Evolutionary conservation across 64 coral and sea anemone species (phyloP).

Genomic region (Trachythela sp.): DNA sequence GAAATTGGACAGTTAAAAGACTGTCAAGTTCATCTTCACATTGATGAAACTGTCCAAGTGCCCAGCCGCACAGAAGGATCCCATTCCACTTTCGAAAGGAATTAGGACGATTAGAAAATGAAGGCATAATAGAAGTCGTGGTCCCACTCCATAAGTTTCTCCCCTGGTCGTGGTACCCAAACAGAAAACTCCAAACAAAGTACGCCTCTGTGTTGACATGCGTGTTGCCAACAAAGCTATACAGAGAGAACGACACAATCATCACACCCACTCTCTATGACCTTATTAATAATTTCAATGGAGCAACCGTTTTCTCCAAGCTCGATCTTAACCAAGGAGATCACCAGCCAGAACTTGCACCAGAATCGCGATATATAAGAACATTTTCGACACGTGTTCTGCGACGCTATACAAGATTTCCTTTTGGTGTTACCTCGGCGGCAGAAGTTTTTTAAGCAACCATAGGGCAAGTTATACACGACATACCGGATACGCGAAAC

Average conservation of each 20-base stretch:
- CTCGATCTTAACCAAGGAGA: slow-evolving; percentile 33
- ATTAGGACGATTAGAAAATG: too few relatives aligned
- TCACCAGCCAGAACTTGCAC: slow-evolving; percentile 21
- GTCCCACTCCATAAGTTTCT: not conserved
- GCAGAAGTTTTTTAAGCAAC: slow-evolving; percentile 17
- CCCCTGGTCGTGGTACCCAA: not conserved
- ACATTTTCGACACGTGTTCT: too few relatives aligned
- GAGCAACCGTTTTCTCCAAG: not conserved
- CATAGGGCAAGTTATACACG: not conserved
- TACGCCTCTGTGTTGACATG: too few relatives aligned
- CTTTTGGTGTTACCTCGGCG: slow-evolving; percentile 2
- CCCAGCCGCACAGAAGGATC: too few relatives aligned
- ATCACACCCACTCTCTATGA: slow-evolving; percentile 26
- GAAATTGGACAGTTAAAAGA: slow-evolving; percentile 1
- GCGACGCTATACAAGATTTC: not conserved
- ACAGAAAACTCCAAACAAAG: not conserved
- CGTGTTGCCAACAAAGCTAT: too few relatives aligned
- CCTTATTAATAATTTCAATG: slow-evolving; percentile 1
- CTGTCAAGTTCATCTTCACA: too few relatives aligned
- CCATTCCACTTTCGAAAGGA: too few relatives aligned
- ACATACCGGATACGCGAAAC: not conserved
- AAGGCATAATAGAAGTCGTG: too few relatives aligned
- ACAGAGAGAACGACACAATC: slow-evolving; percentile 14
- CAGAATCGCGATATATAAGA: not conserved
- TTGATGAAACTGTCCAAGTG: too few relatives aligned